These are phyloP conservation scores for Apodemia hepburni DNA, from an alignment of 2,888 invertebrate species.

Conservation along the genomic window DNA sequence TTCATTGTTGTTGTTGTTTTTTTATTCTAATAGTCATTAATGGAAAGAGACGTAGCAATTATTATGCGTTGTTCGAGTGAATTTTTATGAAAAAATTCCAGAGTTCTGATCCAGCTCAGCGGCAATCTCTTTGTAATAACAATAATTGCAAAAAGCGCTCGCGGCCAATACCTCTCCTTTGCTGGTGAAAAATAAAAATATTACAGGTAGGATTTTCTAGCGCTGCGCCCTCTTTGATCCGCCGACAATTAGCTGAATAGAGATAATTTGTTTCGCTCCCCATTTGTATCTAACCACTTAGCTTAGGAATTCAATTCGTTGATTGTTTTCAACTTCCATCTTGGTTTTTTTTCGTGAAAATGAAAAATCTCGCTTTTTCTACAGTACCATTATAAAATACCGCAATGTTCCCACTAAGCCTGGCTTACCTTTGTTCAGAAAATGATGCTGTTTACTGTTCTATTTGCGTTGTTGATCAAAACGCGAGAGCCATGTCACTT, in stretches of 20 bases:
- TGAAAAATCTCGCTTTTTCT: constrained; percentile 45
- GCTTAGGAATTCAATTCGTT: constrained; percentile 60
- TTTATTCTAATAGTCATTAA: background rate
- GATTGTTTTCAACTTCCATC: constrained; percentile 58
- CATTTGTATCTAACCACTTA: constrained; percentile 51
- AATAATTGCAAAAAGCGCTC: constrained; percentile 74
- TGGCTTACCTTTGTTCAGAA: constrained; percentile 34
- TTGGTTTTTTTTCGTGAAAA: constrained; percentile 40
- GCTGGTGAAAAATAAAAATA: constrained; percentile 47
- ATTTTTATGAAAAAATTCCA: constrained; percentile 57
- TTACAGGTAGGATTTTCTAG: constrained; percentile 61
- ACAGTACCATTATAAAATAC: constrained; percentile 40
- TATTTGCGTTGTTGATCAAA: constrained; percentile 17
- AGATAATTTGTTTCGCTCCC: constrained; percentile 70
- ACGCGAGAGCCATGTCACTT: background rate
- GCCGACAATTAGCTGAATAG: constrained; percentile 69
- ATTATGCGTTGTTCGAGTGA: constrained; percentile 52
- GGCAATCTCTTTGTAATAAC: constrained; percentile 76
- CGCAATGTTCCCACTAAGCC: constrained; percentile 37
- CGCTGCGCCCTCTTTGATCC: constrained; percentile 61
- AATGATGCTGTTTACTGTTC: constrained; percentile 6
- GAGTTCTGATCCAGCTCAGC: constrained; percentile 65
- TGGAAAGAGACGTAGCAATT: constrained; percentile 42
- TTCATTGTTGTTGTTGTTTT: background rate
- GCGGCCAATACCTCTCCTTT: constrained; percentile 50